phyloP scores from a whole-genome alignment of 2,113 vertebrate genomes.

The Strix uralensis region DNA sequence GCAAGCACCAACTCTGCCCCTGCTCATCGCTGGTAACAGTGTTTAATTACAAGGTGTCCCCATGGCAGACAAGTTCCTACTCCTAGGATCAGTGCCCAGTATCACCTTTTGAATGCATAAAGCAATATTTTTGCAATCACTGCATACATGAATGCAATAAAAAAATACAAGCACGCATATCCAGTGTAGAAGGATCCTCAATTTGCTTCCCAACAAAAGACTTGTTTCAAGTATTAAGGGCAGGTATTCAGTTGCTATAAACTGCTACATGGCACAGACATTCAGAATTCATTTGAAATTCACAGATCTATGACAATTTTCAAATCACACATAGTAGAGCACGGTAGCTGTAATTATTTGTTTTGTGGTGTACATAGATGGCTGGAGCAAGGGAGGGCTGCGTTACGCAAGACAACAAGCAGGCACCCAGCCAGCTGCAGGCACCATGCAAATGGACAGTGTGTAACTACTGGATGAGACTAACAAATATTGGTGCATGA shows the following conservation, averaged over 20 bases:
- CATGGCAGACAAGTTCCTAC: not conserved
- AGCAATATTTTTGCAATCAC: not conserved
- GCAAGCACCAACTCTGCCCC: not conserved
- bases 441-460: not conserved
- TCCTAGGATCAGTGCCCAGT: not conserved
- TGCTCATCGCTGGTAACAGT: not conserved
- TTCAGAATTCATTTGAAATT: not conserved
- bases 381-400: not conserved
- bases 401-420: not conserved
- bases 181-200: not conserved
- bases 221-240: not conserved
- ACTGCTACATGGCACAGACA: not conserved
- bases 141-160: not conserved
- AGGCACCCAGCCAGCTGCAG: not conserved
- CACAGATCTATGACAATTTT: not conserved
- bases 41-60: not conserved
- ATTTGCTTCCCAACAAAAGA: not conserved
- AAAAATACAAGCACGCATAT: not conserved
- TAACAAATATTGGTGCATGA: not conserved
- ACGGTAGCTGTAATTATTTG: not conserved
- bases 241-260: not conserved
- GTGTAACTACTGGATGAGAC: not conserved
- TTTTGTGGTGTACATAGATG: not conserved
- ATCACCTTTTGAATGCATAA: not conserved
- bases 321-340: not conserved